Percentiles rank a stretch among this genome's conserved stretches.
Evolutionary conservation across 2,888 invertebrate genomes (phyloP).

Genomic region (Idaea biselata): DNA sequence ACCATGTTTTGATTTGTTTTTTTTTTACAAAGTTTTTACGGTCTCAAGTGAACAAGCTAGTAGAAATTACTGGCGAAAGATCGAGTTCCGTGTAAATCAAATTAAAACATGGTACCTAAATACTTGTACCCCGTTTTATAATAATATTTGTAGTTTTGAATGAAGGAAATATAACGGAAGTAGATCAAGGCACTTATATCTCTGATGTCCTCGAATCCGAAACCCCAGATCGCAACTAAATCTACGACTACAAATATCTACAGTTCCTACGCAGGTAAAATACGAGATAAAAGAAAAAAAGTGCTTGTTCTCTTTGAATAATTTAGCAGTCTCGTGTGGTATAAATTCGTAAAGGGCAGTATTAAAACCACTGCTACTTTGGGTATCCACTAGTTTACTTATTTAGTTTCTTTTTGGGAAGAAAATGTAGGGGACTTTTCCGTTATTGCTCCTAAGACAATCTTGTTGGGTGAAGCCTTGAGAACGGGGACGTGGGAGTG

Average conservation of each 20-base stretch:
- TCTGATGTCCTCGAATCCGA: not conserved
- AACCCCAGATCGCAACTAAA: constrained; percentile 6
- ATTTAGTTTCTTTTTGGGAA: constrained; percentile 21
- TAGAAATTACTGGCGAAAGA: no score
- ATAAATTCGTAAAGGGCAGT: constrained; percentile 33
- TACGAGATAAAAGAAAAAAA: constrained; percentile 27
- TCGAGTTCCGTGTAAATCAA: no score
- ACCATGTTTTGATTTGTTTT: no score
- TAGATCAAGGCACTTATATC: not conserved
- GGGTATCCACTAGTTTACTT: constrained; percentile 26
- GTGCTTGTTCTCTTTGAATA: constrained; percentile 34
- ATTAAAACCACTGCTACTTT: constrained; percentile 37
- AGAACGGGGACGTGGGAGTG: not conserved
- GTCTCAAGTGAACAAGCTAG: no score
- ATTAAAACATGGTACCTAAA: no score
- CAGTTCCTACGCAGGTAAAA: constrained; percentile 17
- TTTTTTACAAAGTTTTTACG: no score
- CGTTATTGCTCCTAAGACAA: not conserved
- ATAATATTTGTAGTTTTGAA: no score
- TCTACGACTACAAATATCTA: constrained; percentile 15
- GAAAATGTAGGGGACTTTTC: not conserved
- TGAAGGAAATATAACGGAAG: no score
- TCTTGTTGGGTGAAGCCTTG: not conserved
- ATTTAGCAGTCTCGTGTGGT: constrained; percentile 30
- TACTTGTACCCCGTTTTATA: no score